phyloP scores from a whole-genome alignment of 2,113 vertebrate genomes.

The Poeciliopsis prolifica region DNA sequence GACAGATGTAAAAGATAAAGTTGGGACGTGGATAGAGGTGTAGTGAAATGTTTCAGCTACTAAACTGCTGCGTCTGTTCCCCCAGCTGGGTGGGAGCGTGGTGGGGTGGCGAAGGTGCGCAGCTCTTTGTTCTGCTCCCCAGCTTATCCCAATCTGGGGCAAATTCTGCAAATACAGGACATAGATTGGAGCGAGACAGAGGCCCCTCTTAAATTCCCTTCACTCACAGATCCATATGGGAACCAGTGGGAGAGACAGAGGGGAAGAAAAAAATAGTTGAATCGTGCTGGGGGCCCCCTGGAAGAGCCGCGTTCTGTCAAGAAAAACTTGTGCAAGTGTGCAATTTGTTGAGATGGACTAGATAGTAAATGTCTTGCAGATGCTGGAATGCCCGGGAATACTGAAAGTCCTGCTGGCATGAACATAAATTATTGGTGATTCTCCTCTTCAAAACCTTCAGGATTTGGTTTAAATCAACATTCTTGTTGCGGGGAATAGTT shows the following conservation, averaged over 20 bases:
- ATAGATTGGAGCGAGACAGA: slow-evolving; percentile 88
- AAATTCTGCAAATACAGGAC: slow-evolving; percentile 90
- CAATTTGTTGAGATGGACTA: slow-evolving; percentile 84
- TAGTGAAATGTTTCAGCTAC: slow-evolving; percentile 73
- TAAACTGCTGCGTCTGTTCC: slow-evolving; percentile 85
- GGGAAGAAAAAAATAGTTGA: background rate
- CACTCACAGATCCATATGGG: slow-evolving; percentile 80
- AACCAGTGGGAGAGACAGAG: slow-evolving; percentile 72
- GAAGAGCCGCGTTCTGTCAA: slow-evolving; percentile 82
- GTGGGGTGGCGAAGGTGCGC: slow-evolving; percentile 23
- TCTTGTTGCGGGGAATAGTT: background rate
- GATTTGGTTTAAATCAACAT: background rate
- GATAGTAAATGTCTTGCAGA: slow-evolving; percentile 87
- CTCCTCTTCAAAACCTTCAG: background rate
- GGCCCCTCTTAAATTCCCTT: slow-evolving; percentile 89
- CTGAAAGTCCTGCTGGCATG: slow-evolving; percentile 16
- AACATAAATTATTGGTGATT: background rate
- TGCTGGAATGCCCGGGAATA: slow-evolving; percentile 79
- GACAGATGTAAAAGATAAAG: slow-evolving; percentile 50
- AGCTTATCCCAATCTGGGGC: slow-evolving; percentile 85
- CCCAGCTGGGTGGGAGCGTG: slow-evolving; percentile 43
- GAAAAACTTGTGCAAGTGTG: slow-evolving; percentile 76
- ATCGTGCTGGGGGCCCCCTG: slow-evolving; percentile 31
- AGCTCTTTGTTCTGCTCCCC: slow-evolving; percentile 89
- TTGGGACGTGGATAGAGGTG: slow-evolving; percentile 29